Evolutionary conservation across 2,888 invertebrate genomes (phyloP), one percentile per base, ranked within the genome.

Genomic region (Xanthostigma xanthostigma): DNA sequence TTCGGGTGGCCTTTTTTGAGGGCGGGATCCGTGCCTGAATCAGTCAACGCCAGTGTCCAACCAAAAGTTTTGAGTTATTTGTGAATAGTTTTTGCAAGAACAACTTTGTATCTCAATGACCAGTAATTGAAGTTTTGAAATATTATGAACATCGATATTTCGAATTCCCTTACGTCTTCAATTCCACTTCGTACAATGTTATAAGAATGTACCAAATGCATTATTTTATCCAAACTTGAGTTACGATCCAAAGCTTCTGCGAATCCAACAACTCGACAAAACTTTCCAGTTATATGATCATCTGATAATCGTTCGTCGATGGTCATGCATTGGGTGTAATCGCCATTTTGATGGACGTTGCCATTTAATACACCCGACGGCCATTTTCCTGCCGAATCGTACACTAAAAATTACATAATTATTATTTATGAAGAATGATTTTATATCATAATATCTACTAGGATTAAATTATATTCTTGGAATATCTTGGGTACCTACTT

Each of bases 311-410:
- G 9, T 11, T 44, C 33, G 3, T 36, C 35, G 12, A 44, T 48
- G 17, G 37, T 45, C 14, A 49, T 35, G 42, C 51, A 51, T 34
- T 45, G 40, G 13, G 45, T 39, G 13, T 45, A 49, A 17, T 51
- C 51, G 2, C 51, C 51, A 13, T 45, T 36, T 27, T 43, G 40
- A 35, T 51, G 44, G 3, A 49, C 36, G 41, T 51, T 51, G 9
- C 51, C 51, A 33, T 49, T 49, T 12, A 51, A 13, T 4, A 51
- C 11, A 5, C 51, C 51, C 3, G 51, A 43, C 10, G 49, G 12
- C 5, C 44, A 38, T 39, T 49, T 51, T 13, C 48, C 51, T 9
- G 48, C 36, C 13, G 51, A 11, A 38, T 51, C 51, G 36, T 49
- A 45, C 49, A 51, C 51, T 51, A 27, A 27, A 27, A 27, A 27